Evolutionary conservation across 2,888 invertebrate species (phyloP).

Genomic region (Tetanocera ferruginea): DNA sequence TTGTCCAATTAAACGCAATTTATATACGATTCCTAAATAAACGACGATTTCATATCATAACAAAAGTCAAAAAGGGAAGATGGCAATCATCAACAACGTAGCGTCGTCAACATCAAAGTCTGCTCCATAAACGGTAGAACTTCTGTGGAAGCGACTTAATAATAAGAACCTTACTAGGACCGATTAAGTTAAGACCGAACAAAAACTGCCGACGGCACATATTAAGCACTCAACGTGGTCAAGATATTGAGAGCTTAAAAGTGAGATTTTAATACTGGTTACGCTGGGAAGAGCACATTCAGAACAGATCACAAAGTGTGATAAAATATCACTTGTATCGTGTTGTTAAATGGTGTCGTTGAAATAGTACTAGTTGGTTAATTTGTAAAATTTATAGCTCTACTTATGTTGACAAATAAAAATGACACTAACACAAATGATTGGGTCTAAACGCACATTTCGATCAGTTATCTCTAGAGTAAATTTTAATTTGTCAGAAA

Average conservation of each 20-base stretch:
- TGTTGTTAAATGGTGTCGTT: too few relatives aligned
- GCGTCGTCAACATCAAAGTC: slow-evolving; percentile 22
- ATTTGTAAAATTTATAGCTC: too few relatives aligned
- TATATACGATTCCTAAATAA: slow-evolving; percentile 61
- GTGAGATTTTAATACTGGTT: background rate
- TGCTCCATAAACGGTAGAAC: slow-evolving; percentile 19
- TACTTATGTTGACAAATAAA: too few relatives aligned
- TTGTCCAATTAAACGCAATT: slow-evolving; percentile 66
- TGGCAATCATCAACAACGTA: slow-evolving; percentile 27
- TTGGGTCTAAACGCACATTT: too few relatives aligned
- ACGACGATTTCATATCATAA: slow-evolving; percentile 26
- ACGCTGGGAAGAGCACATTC: background rate
- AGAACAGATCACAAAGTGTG: background rate
- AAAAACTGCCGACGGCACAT: slow-evolving; percentile 13
- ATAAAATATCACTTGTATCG: background rate
- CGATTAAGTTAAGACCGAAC: background rate
- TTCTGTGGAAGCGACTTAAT: slow-evolving; percentile 22
- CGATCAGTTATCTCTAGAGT: too few relatives aligned
- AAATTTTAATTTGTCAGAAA: too few relatives aligned
- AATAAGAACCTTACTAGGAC: background rate
- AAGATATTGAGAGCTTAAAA: background rate
- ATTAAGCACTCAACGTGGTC: background rate
- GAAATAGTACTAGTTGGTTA: too few relatives aligned
- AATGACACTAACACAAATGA: too few relatives aligned
- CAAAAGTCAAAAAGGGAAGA: background rate